A percentile compares a stretch with the other conserved stretches of the same genome.
These are phyloP conservation scores for Pseudonaja textilis DNA, from an alignment of 2,113 vertebrate species.

Conservation along the genomic window DNA sequence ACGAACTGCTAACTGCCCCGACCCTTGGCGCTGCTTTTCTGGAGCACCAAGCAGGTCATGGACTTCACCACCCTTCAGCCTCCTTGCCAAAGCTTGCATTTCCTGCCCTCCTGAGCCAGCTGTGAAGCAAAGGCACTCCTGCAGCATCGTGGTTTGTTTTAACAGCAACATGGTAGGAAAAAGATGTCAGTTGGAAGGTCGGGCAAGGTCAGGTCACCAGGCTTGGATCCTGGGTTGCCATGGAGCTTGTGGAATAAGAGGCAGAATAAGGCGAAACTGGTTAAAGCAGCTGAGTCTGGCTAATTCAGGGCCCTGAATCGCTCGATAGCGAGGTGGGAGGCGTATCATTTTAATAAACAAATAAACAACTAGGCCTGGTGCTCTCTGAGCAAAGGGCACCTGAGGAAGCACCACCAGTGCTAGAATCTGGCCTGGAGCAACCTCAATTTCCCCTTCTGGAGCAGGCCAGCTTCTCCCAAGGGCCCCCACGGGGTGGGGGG, in stretches of 20 bases:
- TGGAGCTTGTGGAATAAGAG: conserved; percentile 61
- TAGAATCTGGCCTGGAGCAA: background rate
- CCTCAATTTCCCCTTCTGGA: background rate
- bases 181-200: conserved; percentile 41
- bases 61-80: background rate
- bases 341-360: background rate
- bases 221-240: conserved; percentile 43
- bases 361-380: background rate
- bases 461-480: background rate
- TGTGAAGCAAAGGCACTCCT: background rate
- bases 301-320: background rate
- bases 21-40: background rate
- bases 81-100: background rate
- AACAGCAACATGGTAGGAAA: conserved; percentile 29
- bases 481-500: no score
- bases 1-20: no score
- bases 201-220: conserved; percentile 37
- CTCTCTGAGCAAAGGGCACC: background rate
- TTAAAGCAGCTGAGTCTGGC: conserved; percentile 37
- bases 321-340: background rate
- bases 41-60: background rate
- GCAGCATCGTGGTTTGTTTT: background rate
- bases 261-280: conserved; percentile 43
- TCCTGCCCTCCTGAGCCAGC: fast-evolving
- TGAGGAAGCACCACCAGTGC: background rate